phyloP scores from a whole-genome alignment of 2,113 vertebrate species.

The Nothoprocta pentlandii region DNA sequence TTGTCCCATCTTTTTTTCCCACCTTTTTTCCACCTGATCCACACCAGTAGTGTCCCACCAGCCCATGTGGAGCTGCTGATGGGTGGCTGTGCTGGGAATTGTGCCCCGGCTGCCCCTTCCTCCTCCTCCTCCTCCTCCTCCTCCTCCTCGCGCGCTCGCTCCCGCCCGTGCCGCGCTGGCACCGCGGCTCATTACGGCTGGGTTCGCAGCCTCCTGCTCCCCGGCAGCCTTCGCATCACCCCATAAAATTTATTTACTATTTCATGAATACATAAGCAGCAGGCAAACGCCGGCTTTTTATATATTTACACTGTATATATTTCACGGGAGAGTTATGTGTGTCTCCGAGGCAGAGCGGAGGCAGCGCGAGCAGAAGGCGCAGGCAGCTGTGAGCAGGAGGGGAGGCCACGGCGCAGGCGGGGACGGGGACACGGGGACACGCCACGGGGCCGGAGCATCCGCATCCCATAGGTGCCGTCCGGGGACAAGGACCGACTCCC shows the following conservation, averaged over 20 bases:
- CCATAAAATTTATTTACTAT: constrained; percentile 91
- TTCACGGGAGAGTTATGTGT: constrained; percentile 85
- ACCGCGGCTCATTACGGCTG: constrained; percentile 81
- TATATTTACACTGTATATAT: constrained; percentile 89
- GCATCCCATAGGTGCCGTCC: not conserved
- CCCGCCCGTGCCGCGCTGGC: constrained; percentile 76
- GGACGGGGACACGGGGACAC: rapidly evolving
- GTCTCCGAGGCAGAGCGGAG: constrained; percentile 81
- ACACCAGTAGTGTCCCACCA: too few species aligned
- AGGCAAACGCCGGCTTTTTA: constrained; percentile 86
- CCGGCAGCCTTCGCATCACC: constrained; percentile 88
- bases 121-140: too few species aligned
- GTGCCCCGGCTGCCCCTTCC: too few species aligned
- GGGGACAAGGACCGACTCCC: too few species aligned
- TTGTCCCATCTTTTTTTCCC: too few species aligned
- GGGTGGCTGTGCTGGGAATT: too few species aligned
- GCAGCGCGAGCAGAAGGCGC: constrained; percentile 73
- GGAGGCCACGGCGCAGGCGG: not conserved
- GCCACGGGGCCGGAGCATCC: not conserved
- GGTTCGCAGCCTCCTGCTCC: constrained; percentile 83
- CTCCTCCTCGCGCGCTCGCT: not conserved
- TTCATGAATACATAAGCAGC: constrained; percentile 90
- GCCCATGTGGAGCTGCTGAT: too few species aligned
- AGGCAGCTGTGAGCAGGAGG: constrained; percentile 63
- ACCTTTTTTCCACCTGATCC: too few species aligned